Evolutionary conservation across 2,113 vertebrate genomes (phyloP).

Genomic region (Setophaga kirtlandii): DNA sequence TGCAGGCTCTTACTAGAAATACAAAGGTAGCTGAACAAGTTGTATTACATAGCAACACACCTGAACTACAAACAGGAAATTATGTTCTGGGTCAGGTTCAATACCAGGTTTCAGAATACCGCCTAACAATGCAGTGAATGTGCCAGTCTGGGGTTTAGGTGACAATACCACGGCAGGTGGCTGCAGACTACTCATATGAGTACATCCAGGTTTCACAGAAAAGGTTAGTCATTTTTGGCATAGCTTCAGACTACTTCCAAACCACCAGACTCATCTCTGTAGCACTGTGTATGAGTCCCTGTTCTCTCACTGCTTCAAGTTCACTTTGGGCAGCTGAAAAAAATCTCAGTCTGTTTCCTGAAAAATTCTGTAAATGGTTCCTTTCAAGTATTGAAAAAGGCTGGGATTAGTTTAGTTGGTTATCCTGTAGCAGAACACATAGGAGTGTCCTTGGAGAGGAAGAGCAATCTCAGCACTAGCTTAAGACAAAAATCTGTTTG

Average conservation of each 20-base stretch:
- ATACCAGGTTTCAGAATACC: background rate
- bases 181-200: background rate
- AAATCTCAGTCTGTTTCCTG: background rate
- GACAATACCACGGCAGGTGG: background rate
- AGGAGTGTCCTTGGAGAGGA: background rate
- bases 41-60: background rate
- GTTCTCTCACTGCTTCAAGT: background rate
- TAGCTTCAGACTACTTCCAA: background rate
- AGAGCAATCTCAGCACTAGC: background rate
- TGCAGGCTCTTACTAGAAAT: background rate
- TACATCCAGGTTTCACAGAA: background rate
- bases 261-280: background rate
- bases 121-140: background rate
- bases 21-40: background rate
- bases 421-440: background rate
- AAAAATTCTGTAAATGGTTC: background rate
- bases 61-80: background rate
- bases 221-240: background rate
- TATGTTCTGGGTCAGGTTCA: background rate
- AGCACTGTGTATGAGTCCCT: background rate
- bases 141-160: background rate
- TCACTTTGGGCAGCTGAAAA: constrained; percentile 14
- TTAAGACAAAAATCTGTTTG: constrained; percentile 4
- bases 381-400: background rate
- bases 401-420: background rate